Percentiles rank a stretch among this genome's conserved stretches.
Evolutionary conservation across 2,797 vertebrate species (phyloP).

Genomic region (Eupleurogrammus muticus): DNA sequence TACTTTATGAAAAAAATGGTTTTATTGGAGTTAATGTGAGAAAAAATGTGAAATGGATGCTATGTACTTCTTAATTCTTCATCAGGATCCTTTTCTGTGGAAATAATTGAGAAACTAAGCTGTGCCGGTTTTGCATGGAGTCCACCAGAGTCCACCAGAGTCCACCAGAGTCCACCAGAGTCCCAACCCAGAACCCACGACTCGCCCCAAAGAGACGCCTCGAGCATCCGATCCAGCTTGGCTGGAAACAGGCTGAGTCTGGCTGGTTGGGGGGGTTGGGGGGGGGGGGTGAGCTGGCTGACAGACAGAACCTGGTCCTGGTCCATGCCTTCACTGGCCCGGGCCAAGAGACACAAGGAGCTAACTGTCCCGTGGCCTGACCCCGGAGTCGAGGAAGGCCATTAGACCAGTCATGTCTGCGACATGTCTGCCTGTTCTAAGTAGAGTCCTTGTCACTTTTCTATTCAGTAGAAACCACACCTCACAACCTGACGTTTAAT

Average conservation of each 20-base stretch:
- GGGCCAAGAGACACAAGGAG: slow-evolving; percentile 47
- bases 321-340: slow-evolving; percentile 48
- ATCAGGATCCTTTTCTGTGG: neutral
- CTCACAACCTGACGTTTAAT: too few relatives aligned
- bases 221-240: slow-evolving; percentile 64
- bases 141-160: neutral
- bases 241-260: slow-evolving; percentile 48
- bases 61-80: neutral
- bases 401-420: slow-evolving; percentile 31
- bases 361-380: slow-evolving; percentile 45
- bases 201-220: slow-evolving; percentile 30
- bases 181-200: slow-evolving; percentile 24
- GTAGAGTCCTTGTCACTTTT: too few relatives aligned
- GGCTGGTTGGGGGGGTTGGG: slow-evolving; percentile 45
- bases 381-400: slow-evolving; percentile 27
- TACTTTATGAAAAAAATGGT: too few relatives aligned
- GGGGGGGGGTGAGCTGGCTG: slow-evolving; percentile 53
- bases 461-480: too few relatives aligned
- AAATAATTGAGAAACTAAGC: neutral
- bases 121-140: neutral
- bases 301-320: slow-evolving; percentile 58
- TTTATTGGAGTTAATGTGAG: too few relatives aligned
- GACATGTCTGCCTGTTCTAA: too few relatives aligned
- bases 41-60: neutral
- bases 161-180: slow-evolving; percentile 3